Conservation (phyloP, 2,113 vertebrate genomes). For the Mormyrus lacerda region DNA sequence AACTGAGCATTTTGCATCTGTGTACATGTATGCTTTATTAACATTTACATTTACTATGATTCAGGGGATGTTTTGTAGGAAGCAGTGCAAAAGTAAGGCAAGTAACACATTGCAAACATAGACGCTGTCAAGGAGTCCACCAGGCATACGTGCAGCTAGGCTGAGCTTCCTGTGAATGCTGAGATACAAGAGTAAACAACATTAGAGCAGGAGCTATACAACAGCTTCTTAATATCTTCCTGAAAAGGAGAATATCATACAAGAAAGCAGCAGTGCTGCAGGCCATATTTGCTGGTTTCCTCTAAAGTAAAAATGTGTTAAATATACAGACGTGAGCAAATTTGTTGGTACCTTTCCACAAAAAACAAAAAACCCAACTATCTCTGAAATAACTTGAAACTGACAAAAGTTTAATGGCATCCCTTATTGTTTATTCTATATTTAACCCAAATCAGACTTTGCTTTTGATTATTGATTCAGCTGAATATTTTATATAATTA, state of each 20-base stretch:
- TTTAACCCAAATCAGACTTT: too few species aligned
- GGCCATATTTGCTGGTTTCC: background rate
- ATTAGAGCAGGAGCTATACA: background rate
- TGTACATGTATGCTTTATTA: background rate
- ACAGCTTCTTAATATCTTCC: background rate
- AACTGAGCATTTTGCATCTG: background rate
- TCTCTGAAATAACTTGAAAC: too few species aligned
- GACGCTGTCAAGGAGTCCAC: background rate
- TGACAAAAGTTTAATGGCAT: too few species aligned
- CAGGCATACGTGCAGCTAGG: background rate
- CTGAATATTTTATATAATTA: too few species aligned
- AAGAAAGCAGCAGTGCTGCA: background rate
- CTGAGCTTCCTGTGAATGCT: too few species aligned
- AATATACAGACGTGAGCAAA: background rate
- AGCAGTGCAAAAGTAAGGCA: background rate
- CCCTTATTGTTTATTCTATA: too few species aligned
- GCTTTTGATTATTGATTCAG: too few species aligned
- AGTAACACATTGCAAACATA: background rate
- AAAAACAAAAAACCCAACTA: too few species aligned
- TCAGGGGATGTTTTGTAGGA: background rate
- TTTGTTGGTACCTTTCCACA: too few species aligned
- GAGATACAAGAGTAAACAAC: background rate
- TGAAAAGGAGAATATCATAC: background rate
- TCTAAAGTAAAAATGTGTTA: background rate
- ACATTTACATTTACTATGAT: background rate